These are phyloP conservation scores for Lamellibrachia columna DNA, from an alignment of 2,888 invertebrate genomes.

Conservation along the genomic window DNA sequence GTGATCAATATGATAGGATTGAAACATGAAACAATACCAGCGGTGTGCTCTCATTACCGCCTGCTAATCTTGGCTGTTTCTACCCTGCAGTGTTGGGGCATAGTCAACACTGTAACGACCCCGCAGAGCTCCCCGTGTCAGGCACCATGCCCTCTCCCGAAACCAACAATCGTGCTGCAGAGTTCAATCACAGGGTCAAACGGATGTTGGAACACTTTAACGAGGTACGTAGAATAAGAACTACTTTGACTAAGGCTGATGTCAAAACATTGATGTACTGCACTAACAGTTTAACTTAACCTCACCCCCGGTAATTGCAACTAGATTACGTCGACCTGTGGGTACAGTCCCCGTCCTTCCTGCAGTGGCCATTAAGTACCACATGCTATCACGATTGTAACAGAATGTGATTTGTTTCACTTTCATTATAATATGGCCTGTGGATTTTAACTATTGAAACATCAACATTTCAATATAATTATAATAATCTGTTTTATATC, in stretches of 20 bases:
- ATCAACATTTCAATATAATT: no score
- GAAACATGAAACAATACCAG: background rate
- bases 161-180: constrained; percentile 67
- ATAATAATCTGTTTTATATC: no score
- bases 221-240: constrained; percentile 47
- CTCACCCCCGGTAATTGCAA: background rate
- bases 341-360: no score
- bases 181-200: constrained; percentile 50
- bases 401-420: no score
- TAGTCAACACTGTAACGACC: constrained; percentile 51
- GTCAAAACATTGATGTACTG: background rate
- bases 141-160: constrained; percentile 68
- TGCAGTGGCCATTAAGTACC: no score
- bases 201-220: constrained; percentile 56
- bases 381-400: no score
- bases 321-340: no score
- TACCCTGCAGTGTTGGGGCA: constrained; percentile 76
- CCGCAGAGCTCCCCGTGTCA: constrained; percentile 66
- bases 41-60: background rate
- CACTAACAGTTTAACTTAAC: background rate
- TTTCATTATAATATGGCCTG: no score
- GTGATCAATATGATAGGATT: no score
- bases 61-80: background rate
- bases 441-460: no score
- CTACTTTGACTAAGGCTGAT: background rate